These are phyloP conservation scores for Lineus longissimus DNA, from an alignment of 1,140 invertebrate species.

Conservation along the genomic window DNA sequence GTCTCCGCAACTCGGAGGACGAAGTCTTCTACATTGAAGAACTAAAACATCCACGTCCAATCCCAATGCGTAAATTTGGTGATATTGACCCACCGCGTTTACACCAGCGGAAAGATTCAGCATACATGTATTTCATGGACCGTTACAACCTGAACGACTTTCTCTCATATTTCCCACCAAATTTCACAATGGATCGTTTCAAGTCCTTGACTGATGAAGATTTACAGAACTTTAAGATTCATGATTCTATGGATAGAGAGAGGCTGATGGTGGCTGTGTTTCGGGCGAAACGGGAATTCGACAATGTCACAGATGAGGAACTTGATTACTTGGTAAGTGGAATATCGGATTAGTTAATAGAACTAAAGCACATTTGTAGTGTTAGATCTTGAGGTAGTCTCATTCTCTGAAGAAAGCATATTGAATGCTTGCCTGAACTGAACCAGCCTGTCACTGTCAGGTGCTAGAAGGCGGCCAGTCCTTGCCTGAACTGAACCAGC, in stretches of 20 bases:
- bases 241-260: slow-evolving; percentile 25
- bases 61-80: no score
- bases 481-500: no score
- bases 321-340: slow-evolving; percentile 9
- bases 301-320: slow-evolving; percentile 33
- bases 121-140: slow-evolving; percentile 44
- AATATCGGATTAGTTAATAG: background rate
- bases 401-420: background rate
- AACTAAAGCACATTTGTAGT: background rate
- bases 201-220: slow-evolving; percentile 36
- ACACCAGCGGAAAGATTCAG: slow-evolving; percentile 24
- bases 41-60: no score
- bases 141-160: slow-evolving; percentile 33
- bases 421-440: background rate
- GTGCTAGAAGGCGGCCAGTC: no score
- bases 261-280: slow-evolving; percentile 31
- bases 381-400: background rate
- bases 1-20: no score
- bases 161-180: slow-evolving; percentile 39
- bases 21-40: no score
- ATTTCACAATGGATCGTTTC: slow-evolving; percentile 44
- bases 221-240: slow-evolving; percentile 34
- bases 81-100: slow-evolving; percentile 1
- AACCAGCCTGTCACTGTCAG: no score
- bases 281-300: slow-evolving; percentile 32